Evolutionary conservation across 2,888 invertebrate genomes (phyloP).

Genomic region (Dasypogon diadema): DNA sequence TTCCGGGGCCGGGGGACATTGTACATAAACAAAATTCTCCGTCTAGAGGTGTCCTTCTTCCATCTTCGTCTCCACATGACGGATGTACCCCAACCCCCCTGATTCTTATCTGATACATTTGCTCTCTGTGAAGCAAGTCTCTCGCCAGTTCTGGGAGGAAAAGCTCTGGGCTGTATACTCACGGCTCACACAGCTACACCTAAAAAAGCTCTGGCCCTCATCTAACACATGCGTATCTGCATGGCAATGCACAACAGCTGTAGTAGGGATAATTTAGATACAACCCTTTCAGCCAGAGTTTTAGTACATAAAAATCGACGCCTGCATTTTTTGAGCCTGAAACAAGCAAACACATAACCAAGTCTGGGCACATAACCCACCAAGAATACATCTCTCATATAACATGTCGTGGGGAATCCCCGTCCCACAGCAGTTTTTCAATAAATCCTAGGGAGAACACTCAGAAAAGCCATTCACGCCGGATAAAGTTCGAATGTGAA

Average conservation of each 20-base stretch:
- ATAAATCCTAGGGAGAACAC: background rate
- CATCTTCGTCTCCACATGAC: slow-evolving; percentile 53
- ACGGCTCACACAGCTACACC: background rate
- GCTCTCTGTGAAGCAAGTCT: slow-evolving; percentile 30
- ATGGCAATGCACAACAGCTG: background rate
- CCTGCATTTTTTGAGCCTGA: slow-evolving; percentile 39
- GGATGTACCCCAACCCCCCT: slow-evolving; percentile 53
- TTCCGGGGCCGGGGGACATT: slow-evolving; percentile 6
- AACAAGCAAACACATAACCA: slow-evolving; percentile 47
- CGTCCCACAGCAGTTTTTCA: background rate
- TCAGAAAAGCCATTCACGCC: slow-evolving; percentile 20
- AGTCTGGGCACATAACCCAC: slow-evolving; percentile 15
- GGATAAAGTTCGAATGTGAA: slow-evolving; percentile 39
- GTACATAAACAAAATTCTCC: slow-evolving; percentile 47
- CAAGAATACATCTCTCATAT: background rate
- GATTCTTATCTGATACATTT: slow-evolving; percentile 48
- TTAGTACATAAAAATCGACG: slow-evolving; percentile 49
- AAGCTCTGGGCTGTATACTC: background rate
- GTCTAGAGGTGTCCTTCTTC: slow-evolving; percentile 40
- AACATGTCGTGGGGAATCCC: background rate
- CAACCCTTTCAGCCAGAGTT: slow-evolving; percentile 36
- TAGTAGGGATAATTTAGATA: slow-evolving; percentile 35
- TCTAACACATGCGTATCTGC: slow-evolving; percentile 43
- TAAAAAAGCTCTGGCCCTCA: slow-evolving; percentile 20
- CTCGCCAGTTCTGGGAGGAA: background rate